Conservation (phyloP, 2,797 vertebrate genomes). For the Bradypodion pumilum region DNA sequence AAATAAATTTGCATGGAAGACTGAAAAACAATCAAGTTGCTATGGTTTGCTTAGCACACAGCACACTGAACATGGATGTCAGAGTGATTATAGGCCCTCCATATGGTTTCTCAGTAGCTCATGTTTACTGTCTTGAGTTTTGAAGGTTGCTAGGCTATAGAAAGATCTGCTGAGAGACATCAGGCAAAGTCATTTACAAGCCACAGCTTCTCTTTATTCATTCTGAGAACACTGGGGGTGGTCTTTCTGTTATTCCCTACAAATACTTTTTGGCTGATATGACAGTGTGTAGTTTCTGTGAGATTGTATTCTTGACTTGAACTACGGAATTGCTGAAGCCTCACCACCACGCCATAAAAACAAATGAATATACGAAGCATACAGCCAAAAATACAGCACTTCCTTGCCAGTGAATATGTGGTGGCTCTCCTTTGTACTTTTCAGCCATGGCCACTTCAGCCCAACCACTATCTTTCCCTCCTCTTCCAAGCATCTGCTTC, state of each 20-base stretch:
- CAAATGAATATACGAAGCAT: not conserved
- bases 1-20: constrained; percentile 26
- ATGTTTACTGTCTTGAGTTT: constrained; percentile 14
- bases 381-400: not conserved
- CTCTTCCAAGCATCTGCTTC: not conserved
- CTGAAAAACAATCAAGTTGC: not conserved
- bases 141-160: constrained; percentile 31
- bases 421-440: not conserved
- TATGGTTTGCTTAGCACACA: not conserved
- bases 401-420: not conserved
- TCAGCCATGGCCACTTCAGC: too few species aligned
- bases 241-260: not conserved
- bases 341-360: not conserved
- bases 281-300: not conserved
- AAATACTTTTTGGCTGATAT: not conserved
- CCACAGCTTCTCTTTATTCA: not conserved
- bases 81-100: constrained; percentile 21
- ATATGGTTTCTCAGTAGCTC: not conserved
- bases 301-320: not conserved
- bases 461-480: not conserved
- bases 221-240: not conserved
- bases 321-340: too few species aligned
- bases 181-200: not conserved
- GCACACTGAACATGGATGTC: constrained; percentile 6
- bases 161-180: not conserved